These are phyloP conservation scores for Lota lota DNA, from an alignment of 2,113 vertebrate genomes.

Conservation along the genomic window DNA sequence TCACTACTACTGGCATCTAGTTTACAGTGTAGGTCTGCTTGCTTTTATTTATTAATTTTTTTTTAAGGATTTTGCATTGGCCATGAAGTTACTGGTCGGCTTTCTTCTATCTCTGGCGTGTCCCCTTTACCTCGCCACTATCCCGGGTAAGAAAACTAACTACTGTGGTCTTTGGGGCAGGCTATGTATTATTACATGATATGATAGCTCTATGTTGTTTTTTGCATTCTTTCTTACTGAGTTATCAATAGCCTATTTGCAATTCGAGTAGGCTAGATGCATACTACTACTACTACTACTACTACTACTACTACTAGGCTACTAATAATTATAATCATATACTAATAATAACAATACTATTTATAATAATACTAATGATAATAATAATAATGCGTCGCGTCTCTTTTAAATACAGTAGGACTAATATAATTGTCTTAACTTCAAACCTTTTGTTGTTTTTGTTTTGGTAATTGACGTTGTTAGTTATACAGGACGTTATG, in stretches of 20 bases:
- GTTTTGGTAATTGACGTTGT: background rate
- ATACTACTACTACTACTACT: background rate
- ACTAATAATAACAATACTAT: background rate
- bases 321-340: background rate
- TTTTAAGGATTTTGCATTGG: background rate
- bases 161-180: background rate
- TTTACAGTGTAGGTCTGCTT: background rate
- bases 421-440: background rate
- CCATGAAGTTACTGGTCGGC: constrained; percentile 24
- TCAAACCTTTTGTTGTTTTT: background rate
- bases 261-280: too few species aligned
- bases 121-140: constrained; percentile 24
- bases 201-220: too few species aligned
- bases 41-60: too few species aligned
- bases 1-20: too few species aligned
- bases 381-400: background rate
- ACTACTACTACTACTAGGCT: background rate
- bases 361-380: background rate
- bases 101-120: constrained; percentile 33
- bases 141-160: constrained; percentile 51
- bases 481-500: too few species aligned
- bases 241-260: too few species aligned
- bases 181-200: too few species aligned
- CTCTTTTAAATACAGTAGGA: background rate
- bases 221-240: too few species aligned